Evolutionary conservation across 2,888 invertebrate species (phyloP), one percentile per base, ranked within the genome.

Genomic region (Leptura quadrifasciata): DNA sequence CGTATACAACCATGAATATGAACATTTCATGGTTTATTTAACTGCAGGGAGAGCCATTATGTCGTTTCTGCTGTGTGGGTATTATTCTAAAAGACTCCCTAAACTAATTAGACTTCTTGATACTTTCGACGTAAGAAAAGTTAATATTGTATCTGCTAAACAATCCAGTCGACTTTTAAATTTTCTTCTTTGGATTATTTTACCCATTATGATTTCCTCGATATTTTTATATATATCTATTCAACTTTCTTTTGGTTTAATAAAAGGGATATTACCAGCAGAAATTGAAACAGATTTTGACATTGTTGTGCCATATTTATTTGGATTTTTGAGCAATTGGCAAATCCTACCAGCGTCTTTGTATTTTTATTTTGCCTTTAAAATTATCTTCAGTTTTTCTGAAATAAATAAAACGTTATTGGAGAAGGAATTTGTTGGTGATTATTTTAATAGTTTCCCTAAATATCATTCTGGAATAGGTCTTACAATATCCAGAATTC

Each of bases 251-350:
- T 65, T 60, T 39, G 20, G 9, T 18, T n/a, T 71, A 10, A 24
- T 65, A 52, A 21, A 17, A 21, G 65, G 52, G 52, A n/a, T 65
- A 52, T 65, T 65, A 47, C 24, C 65, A 3, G 1, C 21, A n/a
- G 10, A 39, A 5, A 52, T 17, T 12, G 21, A 65, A 1, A 65
- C 10, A 9, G 9, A 47, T 61, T 35, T 9, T 52, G 12, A 21
- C 20, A 17, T 47, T 21, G 5, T 39, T 2, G 72, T 81, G 9
- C 67, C 79, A 20, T 54, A 63, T 15, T 78, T 82, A 15, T 83
- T 84, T 69, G 82, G 83, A 27, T 63, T 80, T 47, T 67, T 84
- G 15, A 78, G 79, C 6, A 78, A 71, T 15, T 84, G 84, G 84
- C 84, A 83, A 67, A 65, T 82, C 21, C 24, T 79, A 21, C 84